A percentile compares a stretch with the other conserved stretches of the same genome.
Evolutionary conservation across 2,797 vertebrate genomes (phyloP).

Genomic region (Eulemur coronatus): DNA sequence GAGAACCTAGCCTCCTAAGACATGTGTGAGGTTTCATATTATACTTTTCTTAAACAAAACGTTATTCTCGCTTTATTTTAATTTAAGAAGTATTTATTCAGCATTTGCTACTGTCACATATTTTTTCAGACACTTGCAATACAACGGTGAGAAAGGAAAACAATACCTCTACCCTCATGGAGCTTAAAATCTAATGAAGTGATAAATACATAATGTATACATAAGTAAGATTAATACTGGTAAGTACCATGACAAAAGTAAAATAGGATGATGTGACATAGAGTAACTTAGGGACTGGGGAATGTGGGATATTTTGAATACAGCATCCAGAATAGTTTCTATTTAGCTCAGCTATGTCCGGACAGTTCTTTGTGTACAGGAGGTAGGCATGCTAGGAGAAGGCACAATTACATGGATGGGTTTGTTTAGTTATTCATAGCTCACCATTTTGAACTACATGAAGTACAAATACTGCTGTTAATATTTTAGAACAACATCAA

Average conservation of each 20-base stretch:
- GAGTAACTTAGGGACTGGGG: neutral
- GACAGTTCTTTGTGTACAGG: neutral
- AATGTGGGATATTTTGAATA: neutral
- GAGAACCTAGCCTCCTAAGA: neutral
- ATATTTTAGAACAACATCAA: constrained; percentile 42
- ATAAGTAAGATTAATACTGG: neutral
- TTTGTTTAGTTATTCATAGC: neutral
- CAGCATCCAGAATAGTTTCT: neutral
- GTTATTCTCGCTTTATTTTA: neutral
- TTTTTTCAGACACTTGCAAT: neutral
- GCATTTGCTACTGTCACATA: neutral
- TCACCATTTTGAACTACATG: neutral
- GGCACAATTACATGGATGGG: neutral
- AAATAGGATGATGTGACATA: neutral
- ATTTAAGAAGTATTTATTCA: constrained; percentile 8
- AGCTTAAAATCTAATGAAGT: neutral
- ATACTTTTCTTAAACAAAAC: neutral
- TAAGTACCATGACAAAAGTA: neutral
- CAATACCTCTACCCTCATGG: neutral
- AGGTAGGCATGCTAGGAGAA: rapidly evolving
- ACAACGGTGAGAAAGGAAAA: neutral
- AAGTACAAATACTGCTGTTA: neutral
- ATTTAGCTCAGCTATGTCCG: rapidly evolving
- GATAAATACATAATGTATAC: neutral
- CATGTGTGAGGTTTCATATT: neutral